Conservation (phyloP, 2,888 invertebrate genomes). For the Drosophila affinis region DNA sequence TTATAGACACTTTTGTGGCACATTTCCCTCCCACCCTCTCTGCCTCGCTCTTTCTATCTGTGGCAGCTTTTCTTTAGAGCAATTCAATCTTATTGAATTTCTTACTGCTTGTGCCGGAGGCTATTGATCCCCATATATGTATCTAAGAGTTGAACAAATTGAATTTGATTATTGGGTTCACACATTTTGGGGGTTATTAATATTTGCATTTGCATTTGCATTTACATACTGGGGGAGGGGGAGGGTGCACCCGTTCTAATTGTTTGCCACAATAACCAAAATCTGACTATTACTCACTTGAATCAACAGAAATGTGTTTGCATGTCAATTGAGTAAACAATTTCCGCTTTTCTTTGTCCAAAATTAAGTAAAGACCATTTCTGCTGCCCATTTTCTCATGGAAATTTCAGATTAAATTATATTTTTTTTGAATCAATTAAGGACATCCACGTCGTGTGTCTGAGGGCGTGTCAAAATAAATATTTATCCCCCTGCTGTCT, state of each 20-base stretch:
- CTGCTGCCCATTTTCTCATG: constrained; percentile 29
- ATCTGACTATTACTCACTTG: constrained; percentile 12
- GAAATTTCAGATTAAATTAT: constrained; percentile 59
- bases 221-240: background rate
- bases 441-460: constrained; percentile 22
- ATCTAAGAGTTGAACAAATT: background rate
- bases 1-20: background rate
- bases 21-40: background rate
- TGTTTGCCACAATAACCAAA: constrained; percentile 23
- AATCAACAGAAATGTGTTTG: constrained; percentile 13
- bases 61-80: background rate
- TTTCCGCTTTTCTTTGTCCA: background rate
- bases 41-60: no score
- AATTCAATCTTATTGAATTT: background rate
- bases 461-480: constrained; percentile 52
- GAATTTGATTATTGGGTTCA: constrained; percentile 1
- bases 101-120: background rate
- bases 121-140: background rate
- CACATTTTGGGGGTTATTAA: constrained; percentile 13
- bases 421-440: constrained; percentile 65
- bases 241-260: constrained; percentile 17
- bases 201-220: constrained; percentile 33
- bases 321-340: background rate
- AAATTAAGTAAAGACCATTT: no score
- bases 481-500: constrained; percentile 52